Conservation (phyloP, 2,113 vertebrate genomes). For the Girardinichthys multiradiatus region DNA sequence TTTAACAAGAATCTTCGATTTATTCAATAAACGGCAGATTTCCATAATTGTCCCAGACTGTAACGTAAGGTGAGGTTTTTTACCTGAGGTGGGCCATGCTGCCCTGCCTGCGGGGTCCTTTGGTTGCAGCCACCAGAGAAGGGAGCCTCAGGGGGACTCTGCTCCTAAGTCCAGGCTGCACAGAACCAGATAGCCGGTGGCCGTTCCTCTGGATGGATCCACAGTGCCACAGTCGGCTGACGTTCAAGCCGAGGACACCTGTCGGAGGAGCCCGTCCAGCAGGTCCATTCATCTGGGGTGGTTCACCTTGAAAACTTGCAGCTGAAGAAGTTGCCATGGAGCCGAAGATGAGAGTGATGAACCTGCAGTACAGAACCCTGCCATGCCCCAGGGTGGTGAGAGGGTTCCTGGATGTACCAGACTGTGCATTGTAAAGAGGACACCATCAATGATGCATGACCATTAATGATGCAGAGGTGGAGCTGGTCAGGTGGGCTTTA, state of each 20-base stretch:
- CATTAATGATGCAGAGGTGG: slow-evolving; percentile 76
- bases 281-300: slow-evolving; percentile 55
- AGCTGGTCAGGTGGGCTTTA: slow-evolving; percentile 62
- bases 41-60: too few species aligned
- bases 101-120: slow-evolving; percentile 38
- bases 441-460: slow-evolving; percentile 73
- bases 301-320: slow-evolving; percentile 15
- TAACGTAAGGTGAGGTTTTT: not conserved
- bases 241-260: slow-evolving; percentile 45
- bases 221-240: slow-evolving; percentile 28
- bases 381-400: not conserved
- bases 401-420: slow-evolving; percentile 3
- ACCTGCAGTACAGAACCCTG: not conserved
- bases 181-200: slow-evolving; percentile 45
- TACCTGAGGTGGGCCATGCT: slow-evolving; percentile 67
- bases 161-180: slow-evolving; percentile 21
- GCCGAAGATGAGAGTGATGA: not conserved
- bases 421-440: slow-evolving; percentile 23
- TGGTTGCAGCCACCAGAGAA: slow-evolving; percentile 39
- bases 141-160: slow-evolving; percentile 66
- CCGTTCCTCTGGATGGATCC: slow-evolving; percentile 37
- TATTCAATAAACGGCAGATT: not conserved
- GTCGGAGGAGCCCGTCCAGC: slow-evolving; percentile 16
- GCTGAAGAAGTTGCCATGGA: not conserved
- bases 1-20: not conserved